These are phyloP conservation scores for Pseudorectes ferrugineus DNA, from an alignment of 2,113 vertebrate genomes.

Conservation along the genomic window DNA sequence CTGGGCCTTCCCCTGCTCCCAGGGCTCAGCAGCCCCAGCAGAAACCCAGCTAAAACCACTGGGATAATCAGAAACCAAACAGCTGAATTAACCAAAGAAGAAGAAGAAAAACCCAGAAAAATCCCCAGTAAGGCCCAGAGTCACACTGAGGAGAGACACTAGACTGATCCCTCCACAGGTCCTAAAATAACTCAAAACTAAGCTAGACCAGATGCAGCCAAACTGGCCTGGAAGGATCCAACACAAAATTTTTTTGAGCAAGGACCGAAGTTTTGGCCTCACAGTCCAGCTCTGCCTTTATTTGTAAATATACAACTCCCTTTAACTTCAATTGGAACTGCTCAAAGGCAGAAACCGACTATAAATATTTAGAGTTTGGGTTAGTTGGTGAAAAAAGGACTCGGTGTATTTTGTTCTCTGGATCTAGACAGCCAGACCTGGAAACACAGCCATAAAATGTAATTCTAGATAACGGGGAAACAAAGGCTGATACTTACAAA, in stretches of 20 bases:
- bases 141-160: neutral
- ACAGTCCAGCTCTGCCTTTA: neutral
- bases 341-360: neutral
- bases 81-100: neutral
- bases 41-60: neutral
- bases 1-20: neutral
- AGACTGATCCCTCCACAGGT: neutral
- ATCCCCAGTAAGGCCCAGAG: neutral
- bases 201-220: neutral
- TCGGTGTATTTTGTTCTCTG: neutral
- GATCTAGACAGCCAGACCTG: slow-evolving; percentile 14
- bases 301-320: neutral
- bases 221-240: neutral
- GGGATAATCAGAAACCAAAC: rapidly evolving
- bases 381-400: neutral
- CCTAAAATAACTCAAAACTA: neutral
- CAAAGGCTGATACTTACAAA: neutral
- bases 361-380: neutral
- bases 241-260: neutral
- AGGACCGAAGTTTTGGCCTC: neutral
- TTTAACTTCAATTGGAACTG: neutral
- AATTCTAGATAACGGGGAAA: slow-evolving; percentile 7
- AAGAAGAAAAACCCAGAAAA: neutral
- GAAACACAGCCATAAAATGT: neutral
- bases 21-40: neutral